These are phyloP conservation scores for Podargus strigoides DNA, from an alignment of 2,797 vertebrate genomes.

Conservation along the genomic window DNA sequence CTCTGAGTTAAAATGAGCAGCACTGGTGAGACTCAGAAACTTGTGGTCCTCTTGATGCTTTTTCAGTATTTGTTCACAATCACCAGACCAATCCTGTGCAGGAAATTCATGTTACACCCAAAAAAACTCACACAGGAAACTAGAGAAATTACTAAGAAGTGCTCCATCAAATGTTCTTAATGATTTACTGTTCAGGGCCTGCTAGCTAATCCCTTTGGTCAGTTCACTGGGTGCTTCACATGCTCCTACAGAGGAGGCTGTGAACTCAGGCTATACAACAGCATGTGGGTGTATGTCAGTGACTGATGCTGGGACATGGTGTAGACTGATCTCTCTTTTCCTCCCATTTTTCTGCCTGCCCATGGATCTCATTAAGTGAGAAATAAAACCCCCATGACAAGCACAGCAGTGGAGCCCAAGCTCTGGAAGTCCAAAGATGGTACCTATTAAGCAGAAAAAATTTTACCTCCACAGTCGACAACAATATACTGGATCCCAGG, in stretches of 20 bases:
- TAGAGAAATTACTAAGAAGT: neutral
- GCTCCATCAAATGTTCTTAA: neutral
- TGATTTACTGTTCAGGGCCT: neutral
- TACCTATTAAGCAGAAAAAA: neutral
- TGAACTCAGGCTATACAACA: neutral
- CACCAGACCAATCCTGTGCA: neutral
- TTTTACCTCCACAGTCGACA: slow-evolving; percentile 57
- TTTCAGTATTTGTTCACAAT: neutral
- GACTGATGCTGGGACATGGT: fast-evolving
- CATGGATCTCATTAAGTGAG: neutral
- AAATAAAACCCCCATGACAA: neutral
- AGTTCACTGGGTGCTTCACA: neutral
- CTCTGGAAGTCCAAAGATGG: neutral
- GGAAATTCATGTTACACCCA: neutral
- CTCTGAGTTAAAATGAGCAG: neutral
- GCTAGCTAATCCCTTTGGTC: neutral
- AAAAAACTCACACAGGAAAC: neutral
- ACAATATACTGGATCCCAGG: slow-evolving; percentile 56
- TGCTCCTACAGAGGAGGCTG: neutral
- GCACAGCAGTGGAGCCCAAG: neutral
- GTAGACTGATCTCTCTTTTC: neutral
- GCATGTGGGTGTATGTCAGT: fast-evolving
- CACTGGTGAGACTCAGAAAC: neutral
- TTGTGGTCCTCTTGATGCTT: neutral
- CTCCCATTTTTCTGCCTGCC: neutral